phyloP scores from a whole-genome alignment of 2,888 invertebrate genomes.

The Chloroclystis v-ata region DNA sequence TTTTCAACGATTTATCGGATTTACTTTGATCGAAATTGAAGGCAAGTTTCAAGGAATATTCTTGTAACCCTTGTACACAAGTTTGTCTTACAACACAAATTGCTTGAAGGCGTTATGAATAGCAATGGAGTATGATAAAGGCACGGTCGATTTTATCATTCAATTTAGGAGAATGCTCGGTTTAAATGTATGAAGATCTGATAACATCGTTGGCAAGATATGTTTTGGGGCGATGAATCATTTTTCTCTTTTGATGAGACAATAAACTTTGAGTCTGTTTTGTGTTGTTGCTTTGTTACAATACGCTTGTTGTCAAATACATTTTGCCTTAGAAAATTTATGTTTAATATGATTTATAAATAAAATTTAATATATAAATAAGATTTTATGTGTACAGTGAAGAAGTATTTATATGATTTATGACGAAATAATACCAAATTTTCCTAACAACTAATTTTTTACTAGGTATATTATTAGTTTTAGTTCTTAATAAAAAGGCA shows the following conservation, averaged over 20 bases:
- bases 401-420: too few species aligned
- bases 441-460: too few species aligned
- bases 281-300: too few species aligned
- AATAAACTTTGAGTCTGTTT: too few species aligned
- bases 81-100: constrained; percentile 28
- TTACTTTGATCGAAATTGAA: background rate
- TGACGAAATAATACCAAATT: too few species aligned
- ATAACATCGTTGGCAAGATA: constrained; percentile 1
- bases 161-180: constrained; percentile 17
- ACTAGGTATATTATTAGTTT: too few species aligned
- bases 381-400: too few species aligned
- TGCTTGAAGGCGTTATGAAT: constrained; percentile 27
- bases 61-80: constrained; percentile 12
- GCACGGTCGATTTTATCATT: constrained; percentile 25
- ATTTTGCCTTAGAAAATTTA: too few species aligned
- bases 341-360: too few species aligned
- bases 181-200: constrained; percentile 7
- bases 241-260: background rate
- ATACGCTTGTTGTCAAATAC: too few species aligned
- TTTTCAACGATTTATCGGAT: background rate
- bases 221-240: background rate
- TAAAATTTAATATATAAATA: too few species aligned
- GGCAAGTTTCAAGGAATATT: background rate
- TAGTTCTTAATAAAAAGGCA: too few species aligned
- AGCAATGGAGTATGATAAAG: constrained; percentile 26